These are phyloP conservation scores for Brachionus rubens DNA, from an alignment of 1,140 invertebrate genomes.

Conservation along the genomic window DNA sequence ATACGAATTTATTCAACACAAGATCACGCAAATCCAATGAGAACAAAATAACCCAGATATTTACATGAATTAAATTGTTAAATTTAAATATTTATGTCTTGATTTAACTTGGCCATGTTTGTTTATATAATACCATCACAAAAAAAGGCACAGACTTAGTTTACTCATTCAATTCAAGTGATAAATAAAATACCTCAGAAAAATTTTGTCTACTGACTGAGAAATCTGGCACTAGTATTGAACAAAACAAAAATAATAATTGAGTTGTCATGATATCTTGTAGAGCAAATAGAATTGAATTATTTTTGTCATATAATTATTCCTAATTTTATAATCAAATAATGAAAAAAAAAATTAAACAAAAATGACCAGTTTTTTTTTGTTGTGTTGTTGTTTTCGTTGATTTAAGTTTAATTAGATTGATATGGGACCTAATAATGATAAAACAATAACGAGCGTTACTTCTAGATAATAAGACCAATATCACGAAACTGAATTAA, in stretches of 20 bases:
- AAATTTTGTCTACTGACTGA: no score
- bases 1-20: no score
- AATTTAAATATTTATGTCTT: slow-evolving; percentile 41
- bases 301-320: slow-evolving; percentile 36
- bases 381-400: neutral
- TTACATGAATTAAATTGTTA: slow-evolving; percentile 15
- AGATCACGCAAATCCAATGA: no score
- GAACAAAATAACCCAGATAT: slow-evolving; percentile 15
- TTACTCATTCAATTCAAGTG: no score
- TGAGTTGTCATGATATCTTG: slow-evolving; percentile 44
- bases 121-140: no score
- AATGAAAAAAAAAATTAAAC: slow-evolving; percentile 2
- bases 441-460: neutral
- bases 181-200: no score
- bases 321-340: slow-evolving; percentile 36
- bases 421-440: slow-evolving; percentile 28
- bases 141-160: no score
- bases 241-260: slow-evolving; percentile 25
- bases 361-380: neutral
- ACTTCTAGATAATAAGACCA: slow-evolving; percentile 27
- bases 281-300: slow-evolving; percentile 12
- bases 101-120: no score
- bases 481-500: slow-evolving; percentile 31
- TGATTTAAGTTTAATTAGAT: slow-evolving; percentile 37
- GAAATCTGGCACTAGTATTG: no score